Evolutionary conservation across 2,113 vertebrate species (phyloP).

Genomic region (Notothenia rossii): DNA sequence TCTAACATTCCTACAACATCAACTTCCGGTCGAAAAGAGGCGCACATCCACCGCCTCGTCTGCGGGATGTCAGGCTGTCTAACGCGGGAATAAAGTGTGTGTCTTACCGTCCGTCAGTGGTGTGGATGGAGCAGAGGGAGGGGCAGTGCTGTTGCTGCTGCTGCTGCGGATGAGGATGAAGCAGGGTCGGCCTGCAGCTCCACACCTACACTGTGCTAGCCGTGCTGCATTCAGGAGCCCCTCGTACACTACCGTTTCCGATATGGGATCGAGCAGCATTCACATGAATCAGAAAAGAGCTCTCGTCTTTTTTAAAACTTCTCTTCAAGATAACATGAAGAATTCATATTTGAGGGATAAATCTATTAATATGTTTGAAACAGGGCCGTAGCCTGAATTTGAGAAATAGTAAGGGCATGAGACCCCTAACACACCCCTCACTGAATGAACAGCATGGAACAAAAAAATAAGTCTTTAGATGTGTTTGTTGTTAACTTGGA

Average conservation of each 20-base stretch:
- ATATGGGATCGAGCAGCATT: background rate
- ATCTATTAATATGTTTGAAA: background rate
- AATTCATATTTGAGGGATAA: background rate
- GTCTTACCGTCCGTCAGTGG: conserved; percentile 44
- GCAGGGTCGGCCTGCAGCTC: conserved; percentile 42
- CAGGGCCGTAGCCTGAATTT: background rate
- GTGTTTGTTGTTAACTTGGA: background rate
- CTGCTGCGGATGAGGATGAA: conserved; percentile 40
- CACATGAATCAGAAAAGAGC: background rate
- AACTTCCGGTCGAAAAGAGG: background rate
- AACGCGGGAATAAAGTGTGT: background rate
- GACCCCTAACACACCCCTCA: background rate
- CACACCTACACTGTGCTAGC: conserved; percentile 46
- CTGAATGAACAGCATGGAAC: background rate
- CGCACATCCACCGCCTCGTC: background rate
- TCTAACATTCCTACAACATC: background rate
- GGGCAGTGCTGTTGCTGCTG: conserved; percentile 44
- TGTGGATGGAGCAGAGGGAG: conserved; percentile 49
- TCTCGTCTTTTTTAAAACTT: background rate
- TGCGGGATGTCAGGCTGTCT: background rate
- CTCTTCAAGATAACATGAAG: background rate
- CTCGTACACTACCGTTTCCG: background rate
- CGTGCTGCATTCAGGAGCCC: conserved; percentile 61
- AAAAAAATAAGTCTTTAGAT: background rate
- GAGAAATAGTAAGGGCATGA: too few relatives aligned